Evolutionary conservation across 2,888 invertebrate genomes (phyloP).

Genomic region (Parnassius apollo): DNA sequence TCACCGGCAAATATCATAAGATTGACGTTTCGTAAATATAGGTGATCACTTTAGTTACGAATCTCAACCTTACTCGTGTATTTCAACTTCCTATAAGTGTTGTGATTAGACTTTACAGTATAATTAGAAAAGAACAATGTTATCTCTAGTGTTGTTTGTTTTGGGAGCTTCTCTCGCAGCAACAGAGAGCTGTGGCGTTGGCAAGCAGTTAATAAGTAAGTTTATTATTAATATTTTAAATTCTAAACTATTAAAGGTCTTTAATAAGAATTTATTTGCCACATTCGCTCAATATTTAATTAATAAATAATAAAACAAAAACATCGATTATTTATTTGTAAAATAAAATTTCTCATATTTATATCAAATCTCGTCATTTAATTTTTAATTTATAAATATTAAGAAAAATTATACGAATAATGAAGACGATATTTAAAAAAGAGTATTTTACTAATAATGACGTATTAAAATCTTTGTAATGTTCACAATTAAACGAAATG

Average conservation of each 20-base stretch:
- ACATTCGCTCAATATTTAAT: no score
- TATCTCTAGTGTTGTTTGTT: constrained; percentile 79
- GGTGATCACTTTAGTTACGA: constrained; percentile 77
- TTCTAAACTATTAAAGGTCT: no score
- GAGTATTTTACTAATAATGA: no score
- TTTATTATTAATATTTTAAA: constrained; percentile 31
- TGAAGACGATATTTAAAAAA: no score
- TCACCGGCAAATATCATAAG: constrained; percentile 60
- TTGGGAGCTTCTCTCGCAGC: constrained; percentile 68
- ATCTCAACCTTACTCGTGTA: constrained; percentile 68
- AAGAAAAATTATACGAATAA: neutral
- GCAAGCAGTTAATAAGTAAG: constrained; percentile 76
- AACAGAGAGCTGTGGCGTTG: constrained; percentile 73
- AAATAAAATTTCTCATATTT: no score
- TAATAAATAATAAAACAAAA: no score
- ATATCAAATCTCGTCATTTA: no score
- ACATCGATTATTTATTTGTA: no score
- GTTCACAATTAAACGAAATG: no score
- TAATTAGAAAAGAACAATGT: constrained; percentile 59
- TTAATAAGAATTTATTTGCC: no score
- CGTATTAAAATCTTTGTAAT: no score
- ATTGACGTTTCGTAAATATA: constrained; percentile 79
- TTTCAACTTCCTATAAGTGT: constrained; percentile 66
- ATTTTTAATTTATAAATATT: neutral
- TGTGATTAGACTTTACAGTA: constrained; percentile 46